Evolutionary conservation across 2,888 invertebrate species (phyloP).

Genomic region (Cremastinae sp.): DNA sequence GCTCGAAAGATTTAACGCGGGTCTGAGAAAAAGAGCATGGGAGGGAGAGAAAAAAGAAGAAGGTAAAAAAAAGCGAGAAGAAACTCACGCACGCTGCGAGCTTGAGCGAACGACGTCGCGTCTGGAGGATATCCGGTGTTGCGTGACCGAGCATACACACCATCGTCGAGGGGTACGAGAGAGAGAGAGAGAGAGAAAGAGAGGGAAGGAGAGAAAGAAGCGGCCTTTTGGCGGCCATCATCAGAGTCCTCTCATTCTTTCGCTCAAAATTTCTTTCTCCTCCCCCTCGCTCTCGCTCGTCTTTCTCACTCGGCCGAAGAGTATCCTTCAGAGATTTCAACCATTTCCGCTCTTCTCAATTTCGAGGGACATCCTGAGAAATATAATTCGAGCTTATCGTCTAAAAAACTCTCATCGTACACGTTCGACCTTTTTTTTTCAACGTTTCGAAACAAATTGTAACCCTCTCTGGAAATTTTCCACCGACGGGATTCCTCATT

Average conservation of each 20-base stretch:
- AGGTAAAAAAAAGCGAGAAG: conserved; percentile 45
- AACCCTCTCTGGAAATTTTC: no score
- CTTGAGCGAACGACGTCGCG: conserved; percentile 68
- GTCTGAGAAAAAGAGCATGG: background rate
- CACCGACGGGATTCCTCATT: background rate
- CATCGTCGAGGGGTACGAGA: conserved; percentile 30
- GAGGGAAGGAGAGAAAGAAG: conserved; percentile 3
- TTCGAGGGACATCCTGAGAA: conserved; percentile 45
- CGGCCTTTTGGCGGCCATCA: conserved; percentile 34
- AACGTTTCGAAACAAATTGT: no score
- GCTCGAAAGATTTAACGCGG: no score
- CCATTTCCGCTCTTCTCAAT: conserved; percentile 45
- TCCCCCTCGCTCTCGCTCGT: conserved; percentile 32
- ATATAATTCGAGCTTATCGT: conserved; percentile 25
- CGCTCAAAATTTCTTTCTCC: conserved; percentile 38
- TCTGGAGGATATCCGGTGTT: conserved; percentile 79
- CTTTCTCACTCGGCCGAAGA: conserved; percentile 34
- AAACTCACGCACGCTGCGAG: conserved; percentile 60
- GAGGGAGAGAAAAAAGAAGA: conserved; percentile 23
- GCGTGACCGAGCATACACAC: conserved; percentile 67
- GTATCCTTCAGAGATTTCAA: conserved; percentile 50
- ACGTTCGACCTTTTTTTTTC: background rate
- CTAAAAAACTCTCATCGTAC: conserved; percentile 5
- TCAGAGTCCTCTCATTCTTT: conserved; percentile 33
- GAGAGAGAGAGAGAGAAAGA: conserved; percentile 7